These are phyloP conservation scores for Mercenaria mercenaria DNA, from an alignment of 1,140 invertebrate species.

Conservation along the genomic window DNA sequence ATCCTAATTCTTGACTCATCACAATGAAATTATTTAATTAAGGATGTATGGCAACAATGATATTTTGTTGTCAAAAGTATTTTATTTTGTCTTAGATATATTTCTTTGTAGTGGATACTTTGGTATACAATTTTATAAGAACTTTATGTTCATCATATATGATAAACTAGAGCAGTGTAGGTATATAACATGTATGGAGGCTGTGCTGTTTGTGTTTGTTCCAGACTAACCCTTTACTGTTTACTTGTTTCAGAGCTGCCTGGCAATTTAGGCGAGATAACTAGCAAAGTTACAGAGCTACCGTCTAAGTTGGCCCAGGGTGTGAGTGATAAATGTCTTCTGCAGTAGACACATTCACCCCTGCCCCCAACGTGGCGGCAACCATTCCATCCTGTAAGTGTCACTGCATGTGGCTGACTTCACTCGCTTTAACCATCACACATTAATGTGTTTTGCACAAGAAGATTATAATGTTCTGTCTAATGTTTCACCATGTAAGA, in stretches of 20 bases:
- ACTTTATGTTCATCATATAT: no score
- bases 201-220: conserved; percentile 1
- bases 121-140: no score
- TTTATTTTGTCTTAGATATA: no score
- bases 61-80: no score
- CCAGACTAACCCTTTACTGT: conserved; percentile 50
- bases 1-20: not conserved
- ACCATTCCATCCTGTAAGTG: conserved; percentile 53
- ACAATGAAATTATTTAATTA: no score
- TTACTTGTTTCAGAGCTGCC: conserved; percentile 63
- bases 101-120: no score
- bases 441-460: not conserved
- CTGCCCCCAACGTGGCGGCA: not conserved
- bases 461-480: not conserved
- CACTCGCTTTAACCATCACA: not conserved
- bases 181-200: conserved; percentile 19
- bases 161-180: no score
- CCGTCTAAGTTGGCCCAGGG: conserved; percentile 60
- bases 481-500: no score
- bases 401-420: conserved; percentile 25
- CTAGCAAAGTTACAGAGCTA: conserved; percentile 65
- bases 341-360: conserved; percentile 41
- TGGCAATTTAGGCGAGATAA: conserved; percentile 67
- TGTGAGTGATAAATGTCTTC: conserved; percentile 62
- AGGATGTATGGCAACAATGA: no score